Conservation (phyloP, 2,113 vertebrate genomes). For the Lucifuga dentata region DNA sequence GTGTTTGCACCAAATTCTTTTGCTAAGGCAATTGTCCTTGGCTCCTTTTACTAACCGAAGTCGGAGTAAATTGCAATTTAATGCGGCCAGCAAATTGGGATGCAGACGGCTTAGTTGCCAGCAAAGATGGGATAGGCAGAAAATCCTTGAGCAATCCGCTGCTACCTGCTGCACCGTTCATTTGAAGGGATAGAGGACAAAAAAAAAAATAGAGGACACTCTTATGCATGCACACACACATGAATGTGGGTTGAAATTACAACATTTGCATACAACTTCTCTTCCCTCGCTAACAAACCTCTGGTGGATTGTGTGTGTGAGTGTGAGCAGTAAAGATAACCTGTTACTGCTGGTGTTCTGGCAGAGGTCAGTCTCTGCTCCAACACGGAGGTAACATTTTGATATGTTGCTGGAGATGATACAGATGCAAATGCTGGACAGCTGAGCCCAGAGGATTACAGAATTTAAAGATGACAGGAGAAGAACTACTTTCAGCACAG, state of each 20-base stretch:
- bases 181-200: conserved; percentile 59
- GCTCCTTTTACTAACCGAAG: conserved; percentile 65
- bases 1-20: conserved; percentile 66
- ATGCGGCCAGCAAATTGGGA: conserved; percentile 75
- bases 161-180: conserved; percentile 65
- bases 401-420: conserved; percentile 48
- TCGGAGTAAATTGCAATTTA: conserved; percentile 71
- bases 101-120: conserved; percentile 67
- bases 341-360: conserved; percentile 51
- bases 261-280: conserved; percentile 71
- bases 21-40: conserved; percentile 72
- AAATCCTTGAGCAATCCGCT: conserved; percentile 63
- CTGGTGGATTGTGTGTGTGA: conserved; percentile 58
- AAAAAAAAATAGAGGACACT: conserved; percentile 57
- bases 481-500: conserved; percentile 6
- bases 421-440: conserved; percentile 58
- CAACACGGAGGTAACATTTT: conserved; percentile 12
- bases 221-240: conserved; percentile 28
- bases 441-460: conserved; percentile 29
- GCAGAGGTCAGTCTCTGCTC: conserved; percentile 52
- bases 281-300: conserved; percentile 73
- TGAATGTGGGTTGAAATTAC: conserved; percentile 57
- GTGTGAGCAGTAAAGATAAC: conserved; percentile 43
- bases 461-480: conserved; percentile 27
- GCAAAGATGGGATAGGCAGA: conserved; percentile 45